Base-by-base conservation (phyloP, 2,113 vertebrate genomes). In the Carettochelys insculpta region DNA sequence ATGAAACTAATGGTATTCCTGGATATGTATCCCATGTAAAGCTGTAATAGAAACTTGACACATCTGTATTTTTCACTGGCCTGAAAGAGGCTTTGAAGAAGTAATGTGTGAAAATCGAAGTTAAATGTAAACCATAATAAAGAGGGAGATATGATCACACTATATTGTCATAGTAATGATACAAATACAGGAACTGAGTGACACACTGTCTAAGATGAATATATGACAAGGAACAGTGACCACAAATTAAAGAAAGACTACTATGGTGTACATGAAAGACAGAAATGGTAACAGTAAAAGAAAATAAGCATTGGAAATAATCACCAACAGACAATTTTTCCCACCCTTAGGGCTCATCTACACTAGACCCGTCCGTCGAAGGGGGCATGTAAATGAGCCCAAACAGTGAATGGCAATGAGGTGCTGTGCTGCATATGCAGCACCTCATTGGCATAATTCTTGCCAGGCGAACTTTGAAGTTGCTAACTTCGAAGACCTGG, bases 131-230 rank as follows among this genome's bases (percentile, higher is more conserved):
- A 71, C 17, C 27, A 50, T 34, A 38, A 13, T 7, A 61, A 90
- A 80, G 45, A 29, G 73, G 1, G 6, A 8, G 80, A 53, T 1
- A 48, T 5, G 65, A 6, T 3, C 34, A 82, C 0, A 51, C n/a
- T 68, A 38, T 38, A 38, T 17, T 68, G n/a, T 68, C 17, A 68
- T 20, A 19, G 61, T 38, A 68, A 68, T 2, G 38, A 38, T 38
- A 68, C 34, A 68, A 92, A 68, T 4, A 90, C 90, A 90, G 8
- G 0, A 78, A 85, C 16, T 68, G 19, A 68, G n/a, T 83, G 1
- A 29, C 79, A 43, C 11, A 58, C 0, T 0, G 2, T 51, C 0
- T 86, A n/a, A 51, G 29, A 78, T 71, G 1, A 20, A 22, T 22
- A 29, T 31, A 68, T 54, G 85, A 29, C 75, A 51, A n/a, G 45